Conservation (phyloP, 2,797 vertebrate genomes). For the Xenentodon cancila region DNA sequence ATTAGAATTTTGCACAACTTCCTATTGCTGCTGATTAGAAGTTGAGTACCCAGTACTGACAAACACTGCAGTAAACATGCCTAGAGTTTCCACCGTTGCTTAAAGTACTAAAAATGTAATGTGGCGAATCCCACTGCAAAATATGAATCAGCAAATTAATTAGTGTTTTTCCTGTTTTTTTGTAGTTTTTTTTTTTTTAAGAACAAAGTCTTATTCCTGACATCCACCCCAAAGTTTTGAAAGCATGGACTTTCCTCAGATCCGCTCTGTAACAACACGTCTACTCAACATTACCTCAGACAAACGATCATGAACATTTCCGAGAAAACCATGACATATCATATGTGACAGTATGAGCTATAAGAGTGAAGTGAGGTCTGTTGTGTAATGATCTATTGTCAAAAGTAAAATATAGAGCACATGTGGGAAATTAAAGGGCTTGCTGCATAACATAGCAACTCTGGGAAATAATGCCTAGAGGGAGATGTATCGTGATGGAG, state of each 20-base stretch:
- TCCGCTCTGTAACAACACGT: not conserved
- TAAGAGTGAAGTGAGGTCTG: slow-evolving; percentile 12
- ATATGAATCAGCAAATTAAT: not conserved
- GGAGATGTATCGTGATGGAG: slow-evolving; percentile 55
- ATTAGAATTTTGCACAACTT: slow-evolving; percentile 79
- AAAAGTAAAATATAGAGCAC: slow-evolving; percentile 33
- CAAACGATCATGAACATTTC: slow-evolving; percentile 15
- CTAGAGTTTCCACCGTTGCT: slow-evolving; percentile 32
- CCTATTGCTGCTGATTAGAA: slow-evolving; percentile 64
- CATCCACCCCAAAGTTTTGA: not conserved
- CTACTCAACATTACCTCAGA: not conserved
- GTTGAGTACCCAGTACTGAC: slow-evolving; percentile 14
- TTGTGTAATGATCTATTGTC: slow-evolving; percentile 42
- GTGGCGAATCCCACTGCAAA: not conserved
- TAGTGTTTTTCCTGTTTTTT: not conserved
- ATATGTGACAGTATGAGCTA: slow-evolving; percentile 17
- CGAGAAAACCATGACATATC: slow-evolving; percentile 28
- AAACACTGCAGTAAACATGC: slow-evolving; percentile 9
- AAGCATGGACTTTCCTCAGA: not conserved
- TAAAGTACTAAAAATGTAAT: not conserved
- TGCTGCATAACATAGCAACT: slow-evolving; percentile 27
- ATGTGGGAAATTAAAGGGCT: slow-evolving; percentile 46
- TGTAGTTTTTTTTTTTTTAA: not conserved
- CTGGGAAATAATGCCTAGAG: slow-evolving; percentile 37
- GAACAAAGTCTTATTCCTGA: slow-evolving; percentile 5